These are phyloP conservation scores for Coendou prehensilis DNA, from an alignment of 2,797 vertebrate genomes.

Conservation along the genomic window DNA sequence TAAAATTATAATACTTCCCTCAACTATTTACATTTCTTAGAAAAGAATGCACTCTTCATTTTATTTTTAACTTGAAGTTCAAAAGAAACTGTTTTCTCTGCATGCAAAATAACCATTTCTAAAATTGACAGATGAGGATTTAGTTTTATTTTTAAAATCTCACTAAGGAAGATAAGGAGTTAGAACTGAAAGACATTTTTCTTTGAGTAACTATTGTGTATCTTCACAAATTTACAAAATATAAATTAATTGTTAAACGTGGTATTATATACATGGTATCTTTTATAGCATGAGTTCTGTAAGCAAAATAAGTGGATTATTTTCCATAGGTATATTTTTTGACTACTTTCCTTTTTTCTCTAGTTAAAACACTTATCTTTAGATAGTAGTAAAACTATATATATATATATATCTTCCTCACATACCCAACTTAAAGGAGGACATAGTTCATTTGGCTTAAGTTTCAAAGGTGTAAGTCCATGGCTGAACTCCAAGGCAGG, in stretches of 20 bases:
- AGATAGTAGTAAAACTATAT: neutral
- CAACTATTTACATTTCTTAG: constrained; percentile 79
- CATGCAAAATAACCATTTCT: constrained; percentile 22
- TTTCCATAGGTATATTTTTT: neutral
- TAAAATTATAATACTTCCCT: constrained; percentile 74
- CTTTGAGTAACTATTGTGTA: neutral
- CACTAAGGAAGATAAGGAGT: constrained; percentile 22
- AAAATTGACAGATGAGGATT: constrained; percentile 3
- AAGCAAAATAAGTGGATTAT: constrained; percentile 14
- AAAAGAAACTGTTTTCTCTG: constrained; percentile 64
- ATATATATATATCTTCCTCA: neutral
- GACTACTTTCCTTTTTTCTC: neutral
- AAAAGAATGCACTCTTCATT: constrained; percentile 62
- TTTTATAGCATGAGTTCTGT: neutral
- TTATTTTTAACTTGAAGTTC: constrained; percentile 76
- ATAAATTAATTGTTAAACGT: neutral
- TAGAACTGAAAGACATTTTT: neutral
- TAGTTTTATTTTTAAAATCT: neutral
- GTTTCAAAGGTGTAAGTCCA: neutral
- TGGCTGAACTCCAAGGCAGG: neutral
- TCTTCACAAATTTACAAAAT: constrained; percentile 30
- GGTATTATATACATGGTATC: neutral
- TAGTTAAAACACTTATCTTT: neutral
- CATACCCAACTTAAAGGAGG: too few species aligned
- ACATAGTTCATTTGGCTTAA: neutral